Conservation (phyloP, 2,113 vertebrate genomes). For the Ameiurus melas region DNA sequence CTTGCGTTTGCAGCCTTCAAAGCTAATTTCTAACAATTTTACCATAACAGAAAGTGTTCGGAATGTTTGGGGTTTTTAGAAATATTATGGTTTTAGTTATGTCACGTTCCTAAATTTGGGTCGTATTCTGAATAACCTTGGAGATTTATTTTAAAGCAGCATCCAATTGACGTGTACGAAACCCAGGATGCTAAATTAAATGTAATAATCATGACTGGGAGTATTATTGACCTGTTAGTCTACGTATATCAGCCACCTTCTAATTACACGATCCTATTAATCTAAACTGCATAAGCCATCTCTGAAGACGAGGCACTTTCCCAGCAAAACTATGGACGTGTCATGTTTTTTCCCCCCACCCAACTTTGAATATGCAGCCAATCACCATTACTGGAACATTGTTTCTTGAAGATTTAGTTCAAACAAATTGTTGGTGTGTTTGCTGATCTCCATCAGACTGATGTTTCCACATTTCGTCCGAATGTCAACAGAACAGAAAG, state of each 20-base stretch:
- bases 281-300: too few species aligned
- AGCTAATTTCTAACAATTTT: too few species aligned
- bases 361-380: neutral
- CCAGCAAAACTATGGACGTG: too few species aligned
- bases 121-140: too few species aligned
- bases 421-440: neutral
- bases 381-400: neutral
- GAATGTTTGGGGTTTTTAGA: neutral
- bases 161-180: neutral
- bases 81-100: neutral
- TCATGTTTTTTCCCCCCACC: neutral
- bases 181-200: neutral
- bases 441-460: neutral
- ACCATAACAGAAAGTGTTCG: too few species aligned
- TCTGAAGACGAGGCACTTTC: too few species aligned
- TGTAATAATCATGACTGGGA: neutral
- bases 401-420: neutral
- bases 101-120: too few species aligned
- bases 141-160: too few species aligned
- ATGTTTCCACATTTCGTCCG: neutral
- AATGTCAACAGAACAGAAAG: slow-evolving; percentile 26
- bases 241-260: too few species aligned
- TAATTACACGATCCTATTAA: too few species aligned
- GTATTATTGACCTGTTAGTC: too few species aligned
- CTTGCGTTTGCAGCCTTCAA: too few species aligned